phyloP scores from a whole-genome alignment of 2,888 invertebrate species.

The Saturnia pavonia region DNA sequence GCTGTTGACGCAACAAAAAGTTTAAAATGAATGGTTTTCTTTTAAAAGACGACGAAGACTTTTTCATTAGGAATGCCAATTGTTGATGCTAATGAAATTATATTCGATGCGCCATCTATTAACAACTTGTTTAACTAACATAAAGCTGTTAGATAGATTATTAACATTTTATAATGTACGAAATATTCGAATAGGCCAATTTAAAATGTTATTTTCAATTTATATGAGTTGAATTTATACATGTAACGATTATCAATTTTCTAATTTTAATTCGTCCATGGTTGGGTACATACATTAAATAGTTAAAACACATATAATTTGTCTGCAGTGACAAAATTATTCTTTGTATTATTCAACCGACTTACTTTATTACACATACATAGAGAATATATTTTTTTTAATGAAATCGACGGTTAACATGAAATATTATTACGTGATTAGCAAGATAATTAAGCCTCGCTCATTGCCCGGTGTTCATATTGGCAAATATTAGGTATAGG shows the following conservation, averaged over 20 bases:
- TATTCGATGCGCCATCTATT: no score
- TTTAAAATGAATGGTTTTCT: no score
- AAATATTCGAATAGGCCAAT: background rate
- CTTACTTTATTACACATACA: background rate
- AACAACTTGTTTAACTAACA: no score
- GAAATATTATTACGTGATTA: background rate
- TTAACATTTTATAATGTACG: no score
- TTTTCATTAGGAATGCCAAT: no score
- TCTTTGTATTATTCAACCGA: background rate
- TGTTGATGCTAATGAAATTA: no score
- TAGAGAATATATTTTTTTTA: background rate
- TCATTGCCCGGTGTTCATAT: constrained; percentile 50
- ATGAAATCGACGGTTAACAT: background rate
- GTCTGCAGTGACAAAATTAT: constrained; percentile 9
- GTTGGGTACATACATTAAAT: background rate
- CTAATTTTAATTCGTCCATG: background rate
- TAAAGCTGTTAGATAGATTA: no score
- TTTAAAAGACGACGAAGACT: no score
- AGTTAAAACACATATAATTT: constrained; percentile 14
- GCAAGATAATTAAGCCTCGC: constrained; percentile 38
- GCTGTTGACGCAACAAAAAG: no score
- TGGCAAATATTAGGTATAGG: constrained; percentile 49
- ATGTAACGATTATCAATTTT: background rate
- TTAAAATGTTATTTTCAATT: background rate
- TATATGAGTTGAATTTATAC: background rate